phyloP scores from a whole-genome alignment of 2,888 invertebrate genomes.

The Torymus aiolomorphi region DNA sequence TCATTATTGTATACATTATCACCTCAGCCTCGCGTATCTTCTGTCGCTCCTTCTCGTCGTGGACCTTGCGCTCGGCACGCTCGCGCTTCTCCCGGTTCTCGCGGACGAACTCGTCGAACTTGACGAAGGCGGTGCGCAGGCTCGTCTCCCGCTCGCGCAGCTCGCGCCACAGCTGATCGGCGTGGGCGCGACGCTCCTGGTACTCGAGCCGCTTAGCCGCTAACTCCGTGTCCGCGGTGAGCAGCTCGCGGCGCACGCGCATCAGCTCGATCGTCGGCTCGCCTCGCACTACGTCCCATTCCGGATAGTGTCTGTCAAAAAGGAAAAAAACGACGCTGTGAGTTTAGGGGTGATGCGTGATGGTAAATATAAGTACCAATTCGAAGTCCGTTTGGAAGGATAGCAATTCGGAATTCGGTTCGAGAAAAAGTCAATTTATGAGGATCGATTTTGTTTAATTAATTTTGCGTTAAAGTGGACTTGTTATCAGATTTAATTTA shows the following conservation, averaged over 20 bases:
- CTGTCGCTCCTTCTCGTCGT: constrained; percentile 77
- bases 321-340: no score
- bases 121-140: constrained; percentile 79
- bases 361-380: no score
- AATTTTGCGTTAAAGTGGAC: background rate
- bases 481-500: no score
- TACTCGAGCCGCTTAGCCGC: constrained; percentile 76
- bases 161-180: constrained; percentile 79
- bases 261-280: constrained; percentile 79
- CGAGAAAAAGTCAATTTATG: background rate
- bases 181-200: constrained; percentile 72
- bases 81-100: constrained; percentile 82
- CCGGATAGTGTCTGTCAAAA: constrained; percentile 78
- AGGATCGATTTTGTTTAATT: background rate
- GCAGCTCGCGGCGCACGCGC: constrained; percentile 77
- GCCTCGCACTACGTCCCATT: constrained; percentile 80
- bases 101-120: constrained; percentile 81
- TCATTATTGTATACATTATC: background rate
- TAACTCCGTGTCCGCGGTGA: constrained; percentile 77
- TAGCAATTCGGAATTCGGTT: no score
- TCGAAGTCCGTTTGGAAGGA: no score
- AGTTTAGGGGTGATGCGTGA: no score
- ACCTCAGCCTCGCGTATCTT: constrained; percentile 71
- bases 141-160: constrained; percentile 77
- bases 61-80: constrained; percentile 79